Conservation (phyloP, 2,797 vertebrate species). For the Scolopax rusticola region DNA sequence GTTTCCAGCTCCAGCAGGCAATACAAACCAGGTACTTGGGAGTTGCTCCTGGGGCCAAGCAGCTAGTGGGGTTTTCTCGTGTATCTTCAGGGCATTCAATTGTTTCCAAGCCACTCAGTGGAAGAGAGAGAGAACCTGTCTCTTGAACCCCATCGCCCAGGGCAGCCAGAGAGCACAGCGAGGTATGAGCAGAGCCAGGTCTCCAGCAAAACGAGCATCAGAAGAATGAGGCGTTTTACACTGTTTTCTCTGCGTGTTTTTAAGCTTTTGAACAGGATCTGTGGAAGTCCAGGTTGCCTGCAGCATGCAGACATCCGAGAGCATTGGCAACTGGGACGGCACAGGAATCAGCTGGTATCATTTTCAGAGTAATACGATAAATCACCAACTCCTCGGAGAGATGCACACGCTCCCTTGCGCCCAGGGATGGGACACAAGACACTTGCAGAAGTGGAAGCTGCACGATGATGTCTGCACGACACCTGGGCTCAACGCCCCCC, state of each 20-base stretch:
- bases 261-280: background rate
- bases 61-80: rapidly evolving
- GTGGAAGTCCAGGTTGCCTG: background rate
- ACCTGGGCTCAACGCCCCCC: background rate
- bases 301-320: background rate
- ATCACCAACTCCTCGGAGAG: background rate
- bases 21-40: background rate
- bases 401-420: background rate
- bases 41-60: background rate
- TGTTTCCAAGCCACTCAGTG: rapidly evolving
- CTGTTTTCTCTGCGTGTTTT: background rate
- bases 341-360: background rate
- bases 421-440: rapidly evolving
- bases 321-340: background rate
- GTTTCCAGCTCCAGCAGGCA: background rate
- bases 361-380: background rate
- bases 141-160: background rate
- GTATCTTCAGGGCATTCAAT: background rate
- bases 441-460: background rate
- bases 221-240: background rate
- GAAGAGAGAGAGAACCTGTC: background rate
- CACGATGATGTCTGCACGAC: background rate
- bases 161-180: background rate
- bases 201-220: background rate
- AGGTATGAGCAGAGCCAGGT: rapidly evolving